Evolutionary conservation across 2,113 vertebrate genomes (phyloP), one percentile per base, ranked within the genome.

Genomic region (Sula dactylatra): DNA sequence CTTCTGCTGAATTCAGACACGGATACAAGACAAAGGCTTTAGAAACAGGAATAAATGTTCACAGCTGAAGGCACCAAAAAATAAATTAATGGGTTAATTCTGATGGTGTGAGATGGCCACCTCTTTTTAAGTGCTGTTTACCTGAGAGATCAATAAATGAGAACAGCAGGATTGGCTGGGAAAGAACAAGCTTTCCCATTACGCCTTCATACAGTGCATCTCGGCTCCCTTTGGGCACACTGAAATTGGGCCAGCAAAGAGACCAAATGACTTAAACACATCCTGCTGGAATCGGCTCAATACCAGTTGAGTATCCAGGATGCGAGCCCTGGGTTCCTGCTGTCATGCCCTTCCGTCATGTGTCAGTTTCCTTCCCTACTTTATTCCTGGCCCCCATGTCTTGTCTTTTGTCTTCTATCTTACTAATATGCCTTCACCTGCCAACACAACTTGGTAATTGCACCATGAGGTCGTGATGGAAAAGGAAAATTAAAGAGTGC

Each of bases 361-460:
- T 82, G 45, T 93, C 94, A 38, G 14, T 42, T 96, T 97, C 97
- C 96, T 97, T 94, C 95, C 91, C 78, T 59, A 70, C 84, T 66
- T 91, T 89, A 90, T 86, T 96, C 66, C 67, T 73, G 62, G 78
- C 21, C 21, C 26, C 15, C 8, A 16, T 31, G 16, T 26, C 65
- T 81, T 65, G 66, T 59, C 80, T 88, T 94, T 42, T 94, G 83
- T 89, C 81, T 66, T 93, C 52, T 54, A 3, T 27, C 66, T 87
- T 65, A 58, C 16, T 66, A 78, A 54, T 36, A 70, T 2, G 21
- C 49, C 77, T 61, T 44, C 26, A 56, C 19, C 17, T 55, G 36
- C 38, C 78, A 89, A 77, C 36, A 42, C 20, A 84, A 80, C 36
- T 64, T 36, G 18, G 12, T 72, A 73, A 80, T 22, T 85, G 49